phyloP scores from a whole-genome alignment of 2,113 vertebrate species.

The Prunella fulvescens region DNA sequence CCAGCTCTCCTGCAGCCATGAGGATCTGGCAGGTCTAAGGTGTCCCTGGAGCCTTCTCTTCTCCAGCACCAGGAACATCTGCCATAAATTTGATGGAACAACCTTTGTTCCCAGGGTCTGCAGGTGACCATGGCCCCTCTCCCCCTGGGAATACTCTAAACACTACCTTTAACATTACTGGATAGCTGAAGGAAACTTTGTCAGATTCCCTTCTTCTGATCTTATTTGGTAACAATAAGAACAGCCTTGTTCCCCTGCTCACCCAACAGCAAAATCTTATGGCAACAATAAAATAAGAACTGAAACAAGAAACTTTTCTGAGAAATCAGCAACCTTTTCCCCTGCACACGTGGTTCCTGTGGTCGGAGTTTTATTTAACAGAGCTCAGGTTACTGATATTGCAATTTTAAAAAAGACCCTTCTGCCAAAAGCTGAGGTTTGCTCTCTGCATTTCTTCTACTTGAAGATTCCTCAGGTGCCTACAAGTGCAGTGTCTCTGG shows the following conservation, averaged over 20 bases:
- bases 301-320: background rate
- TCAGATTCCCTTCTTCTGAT: background rate
- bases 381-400: background rate
- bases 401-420: background rate
- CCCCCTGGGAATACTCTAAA: background rate
- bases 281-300: background rate
- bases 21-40: background rate
- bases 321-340: background rate
- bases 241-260: accelerated
- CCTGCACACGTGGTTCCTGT: background rate
- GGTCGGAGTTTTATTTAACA: background rate
- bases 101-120: background rate
- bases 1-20: background rate
- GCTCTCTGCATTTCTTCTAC: background rate
- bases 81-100: background rate
- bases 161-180: background rate
- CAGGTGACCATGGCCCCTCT: background rate
- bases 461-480: background rate
- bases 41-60: background rate
- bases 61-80: background rate
- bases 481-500: background rate
- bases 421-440: background rate
- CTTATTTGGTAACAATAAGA: background rate
- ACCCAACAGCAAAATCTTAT: background rate
- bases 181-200: background rate